Evolutionary conservation across 2,797 vertebrate species (phyloP).

Genomic region (Heliangelus exortis): DNA sequence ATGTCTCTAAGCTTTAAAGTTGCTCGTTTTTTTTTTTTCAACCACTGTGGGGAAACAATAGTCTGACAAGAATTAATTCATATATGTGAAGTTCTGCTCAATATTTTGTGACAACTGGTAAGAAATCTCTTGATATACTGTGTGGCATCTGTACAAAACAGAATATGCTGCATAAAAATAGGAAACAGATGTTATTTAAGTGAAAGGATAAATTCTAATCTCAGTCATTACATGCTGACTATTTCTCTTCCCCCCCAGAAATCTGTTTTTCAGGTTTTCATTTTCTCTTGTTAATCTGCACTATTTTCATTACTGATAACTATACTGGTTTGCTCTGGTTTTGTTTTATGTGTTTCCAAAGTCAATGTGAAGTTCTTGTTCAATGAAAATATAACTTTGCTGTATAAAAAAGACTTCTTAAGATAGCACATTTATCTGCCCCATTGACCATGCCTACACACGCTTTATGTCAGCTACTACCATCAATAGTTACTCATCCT

Average conservation of each 20-base stretch:
- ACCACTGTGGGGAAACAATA: not conserved
- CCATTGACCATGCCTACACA: not conserved
- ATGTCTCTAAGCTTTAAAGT: not conserved
- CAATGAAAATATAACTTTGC: not conserved
- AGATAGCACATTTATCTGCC: not conserved
- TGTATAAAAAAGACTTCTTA: not conserved
- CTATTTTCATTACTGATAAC: not conserved
- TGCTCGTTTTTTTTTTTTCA: not conserved
- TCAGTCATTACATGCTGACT: not conserved
- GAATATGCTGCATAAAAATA: not conserved
- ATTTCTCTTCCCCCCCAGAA: not conserved
- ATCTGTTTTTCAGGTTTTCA: not conserved
- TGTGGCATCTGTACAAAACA: not conserved
- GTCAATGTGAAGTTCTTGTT: not conserved
- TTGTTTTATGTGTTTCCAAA: not conserved
- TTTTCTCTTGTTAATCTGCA: not conserved
- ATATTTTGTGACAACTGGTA: slow-evolving; percentile 3
- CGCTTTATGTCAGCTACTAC: not conserved
- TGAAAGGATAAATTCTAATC: slow-evolving; percentile 27
- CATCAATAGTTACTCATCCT: not conserved
- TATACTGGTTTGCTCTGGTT: not conserved
- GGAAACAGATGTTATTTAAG: slow-evolving; percentile 25
- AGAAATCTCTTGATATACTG: not conserved
- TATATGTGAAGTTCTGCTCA: not conserved
- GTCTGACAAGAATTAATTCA: not conserved